Base-by-base conservation (phyloP, 1,140 invertebrate genomes). In the Brachionus sp. region DNA sequence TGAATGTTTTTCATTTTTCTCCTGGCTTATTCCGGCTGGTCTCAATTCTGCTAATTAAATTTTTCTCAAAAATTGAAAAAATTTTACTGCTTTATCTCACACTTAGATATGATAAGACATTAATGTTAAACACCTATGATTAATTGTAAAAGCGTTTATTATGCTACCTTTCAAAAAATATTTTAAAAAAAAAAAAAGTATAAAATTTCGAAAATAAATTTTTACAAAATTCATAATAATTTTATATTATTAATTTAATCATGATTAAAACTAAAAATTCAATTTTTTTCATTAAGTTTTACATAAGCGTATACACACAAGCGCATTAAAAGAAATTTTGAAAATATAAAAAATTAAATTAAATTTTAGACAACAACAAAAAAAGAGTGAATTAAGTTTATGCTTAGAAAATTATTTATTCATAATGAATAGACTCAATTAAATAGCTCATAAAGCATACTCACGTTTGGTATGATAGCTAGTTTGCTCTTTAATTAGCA, bases 221-320 rank as follows among this genome's bases (percentile, higher is more conserved):
- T 13, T 16, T 53, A 53, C 23, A n/a, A 53, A 66, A 66, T 66
- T 66, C 62, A 66, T 66, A 66, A 66, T 66, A 66, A 66, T 66
- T 66, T 33, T 23, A 66, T 29, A 66, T 66, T 66, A 66, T 66
- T 66, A 66, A 66, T 66, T 66, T 66, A 25, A 66, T 66, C 62
- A 66, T 66, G 62, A 66, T 66, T 66, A 66, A 66, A 29, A 66
- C 13, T n/a, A n/a, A 53, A 6, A 53, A n/a, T 23, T 53, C 16
- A 19, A n/a, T 53, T 53, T 53, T 16, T 53, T 53, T 53, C 19
- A 53, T 53, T 53, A n/a, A 53, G n/a, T 53, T 16, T 53, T 29
- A 29, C 62, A 12, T 16, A 66, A 33, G 62, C 9, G 12, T 66
- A 29, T 35, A 66, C 62, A 66, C 62, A 35, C 62, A 66, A 19